These are phyloP conservation scores for Chromoteleia sp. DNA, from an alignment of 2,888 invertebrate species.

Conservation along the genomic window DNA sequence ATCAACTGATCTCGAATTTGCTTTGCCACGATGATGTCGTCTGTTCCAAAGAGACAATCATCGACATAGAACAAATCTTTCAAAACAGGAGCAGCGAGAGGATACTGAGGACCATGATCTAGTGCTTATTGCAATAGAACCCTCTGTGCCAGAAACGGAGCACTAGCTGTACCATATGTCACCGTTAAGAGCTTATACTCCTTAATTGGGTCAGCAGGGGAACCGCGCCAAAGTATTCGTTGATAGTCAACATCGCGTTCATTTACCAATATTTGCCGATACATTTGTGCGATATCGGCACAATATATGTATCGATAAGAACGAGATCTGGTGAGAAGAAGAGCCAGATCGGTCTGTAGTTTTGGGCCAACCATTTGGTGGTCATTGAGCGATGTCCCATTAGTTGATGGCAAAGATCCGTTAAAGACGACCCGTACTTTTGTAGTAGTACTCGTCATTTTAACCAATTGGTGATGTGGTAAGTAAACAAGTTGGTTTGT, in stretches of 20 bases:
- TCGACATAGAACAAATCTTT: not conserved
- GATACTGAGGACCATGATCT: not conserved
- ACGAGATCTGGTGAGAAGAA: not conserved
- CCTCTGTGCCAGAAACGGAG: not conserved
- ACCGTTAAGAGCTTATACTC: not conserved
- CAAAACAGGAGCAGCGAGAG: not conserved
- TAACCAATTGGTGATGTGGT: not conserved
- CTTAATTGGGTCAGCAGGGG: not conserved
- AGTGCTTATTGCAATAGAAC: not conserved
- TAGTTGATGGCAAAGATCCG: not conserved
- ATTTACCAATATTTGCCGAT: not conserved
- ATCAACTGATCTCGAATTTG: not conserved
- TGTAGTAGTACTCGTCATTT: not conserved
- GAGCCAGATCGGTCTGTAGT: not conserved
- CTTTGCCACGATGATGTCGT: not conserved
- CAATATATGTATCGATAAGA: not conserved
- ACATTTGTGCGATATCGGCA: constrained; percentile 1
- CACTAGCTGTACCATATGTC: not conserved
- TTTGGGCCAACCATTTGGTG: not conserved
- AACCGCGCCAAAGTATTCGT: not conserved
- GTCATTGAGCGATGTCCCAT: not conserved
- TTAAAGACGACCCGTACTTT: not conserved
- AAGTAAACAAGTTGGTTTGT: not conserved
- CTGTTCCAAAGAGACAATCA: not conserved
- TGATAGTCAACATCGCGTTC: not conserved